These are phyloP conservation scores for Catostylus mosaicus DNA, from an alignment of 30 jellyfish, hydroid and myxozoan genomes.

Conservation along the genomic window DNA sequence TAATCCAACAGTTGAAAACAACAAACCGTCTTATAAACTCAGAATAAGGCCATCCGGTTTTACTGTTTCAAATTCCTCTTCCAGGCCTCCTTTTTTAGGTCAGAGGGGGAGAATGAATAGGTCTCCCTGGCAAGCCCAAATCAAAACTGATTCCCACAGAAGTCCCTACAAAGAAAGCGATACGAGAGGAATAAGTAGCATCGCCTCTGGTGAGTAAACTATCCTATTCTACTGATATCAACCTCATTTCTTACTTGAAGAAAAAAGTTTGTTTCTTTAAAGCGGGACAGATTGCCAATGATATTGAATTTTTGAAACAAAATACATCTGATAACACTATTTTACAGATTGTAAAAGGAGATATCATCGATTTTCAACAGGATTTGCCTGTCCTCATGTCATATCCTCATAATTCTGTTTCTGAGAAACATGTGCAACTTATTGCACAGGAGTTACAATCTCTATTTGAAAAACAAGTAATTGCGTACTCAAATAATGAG, in stretches of 20 bases:
- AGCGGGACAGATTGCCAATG: conserved; percentile 1
- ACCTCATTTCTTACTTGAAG: not conserved
- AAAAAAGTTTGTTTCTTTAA: not conserved
- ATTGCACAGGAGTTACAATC: conserved; percentile 13
- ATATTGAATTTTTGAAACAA: no score
- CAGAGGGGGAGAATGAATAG: not conserved
- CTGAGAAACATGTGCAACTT: conserved; percentile 2
- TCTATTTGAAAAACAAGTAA: conserved; percentile 23
- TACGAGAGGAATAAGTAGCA: not conserved
- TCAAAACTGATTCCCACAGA: not conserved
- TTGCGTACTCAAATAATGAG: conserved; percentile 6
- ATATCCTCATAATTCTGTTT: not conserved
- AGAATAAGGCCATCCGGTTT: not conserved
- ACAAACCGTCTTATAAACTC: no score
- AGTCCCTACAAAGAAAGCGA: not conserved
- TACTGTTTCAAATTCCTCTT: not conserved
- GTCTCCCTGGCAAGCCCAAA: not conserved
- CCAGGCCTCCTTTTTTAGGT: not conserved
- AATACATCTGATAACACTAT: not conserved
- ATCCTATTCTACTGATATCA: not conserved
- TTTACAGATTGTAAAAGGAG: not conserved
- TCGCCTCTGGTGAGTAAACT: not conserved
- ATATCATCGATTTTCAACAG: not conserved
- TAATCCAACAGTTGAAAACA: not conserved
- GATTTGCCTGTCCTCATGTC: not conserved